A percentile compares a stretch with the other conserved stretches of the same genome.
phyloP scores from a whole-genome alignment of 1,140 invertebrate genomes.

The Ephestia elutella region DNA sequence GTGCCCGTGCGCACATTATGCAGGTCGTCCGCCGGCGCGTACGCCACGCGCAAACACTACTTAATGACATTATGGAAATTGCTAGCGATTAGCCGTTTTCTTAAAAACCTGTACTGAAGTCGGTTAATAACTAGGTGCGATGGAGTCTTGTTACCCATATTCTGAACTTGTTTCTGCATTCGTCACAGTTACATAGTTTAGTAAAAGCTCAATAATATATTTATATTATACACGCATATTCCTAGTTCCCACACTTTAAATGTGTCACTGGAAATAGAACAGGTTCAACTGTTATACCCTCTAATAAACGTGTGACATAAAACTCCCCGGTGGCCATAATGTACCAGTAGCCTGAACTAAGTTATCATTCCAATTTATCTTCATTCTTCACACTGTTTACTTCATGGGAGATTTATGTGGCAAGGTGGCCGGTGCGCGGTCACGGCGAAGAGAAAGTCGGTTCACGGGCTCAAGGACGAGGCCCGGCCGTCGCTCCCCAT shows the following conservation, averaged over 20 bases:
- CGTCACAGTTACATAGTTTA: background rate
- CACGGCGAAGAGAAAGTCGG: constrained; percentile 45
- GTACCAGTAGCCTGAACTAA: background rate
- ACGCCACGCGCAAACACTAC: background rate
- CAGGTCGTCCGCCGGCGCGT: background rate
- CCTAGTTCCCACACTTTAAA: background rate
- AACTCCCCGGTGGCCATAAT: background rate
- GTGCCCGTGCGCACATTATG: too few species aligned
- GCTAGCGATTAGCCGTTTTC: background rate
- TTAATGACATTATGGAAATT: background rate
- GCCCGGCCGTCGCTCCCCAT: constrained; percentile 48
- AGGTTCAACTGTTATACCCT: background rate
- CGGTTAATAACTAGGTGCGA: background rate
- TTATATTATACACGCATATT: background rate
- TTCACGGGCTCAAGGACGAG: constrained; percentile 57
- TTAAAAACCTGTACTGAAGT: background rate
- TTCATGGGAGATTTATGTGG: constrained; percentile 32
- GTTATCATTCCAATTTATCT: constrained; percentile 30
- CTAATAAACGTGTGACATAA: background rate
- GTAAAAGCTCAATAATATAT: background rate
- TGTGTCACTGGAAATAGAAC: background rate
- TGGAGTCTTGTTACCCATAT: background rate
- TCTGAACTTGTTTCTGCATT: background rate
- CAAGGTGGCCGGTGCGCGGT: constrained; percentile 13
- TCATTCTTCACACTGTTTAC: constrained; percentile 16